Base-by-base conservation (phyloP, 2,888 invertebrate genomes). In the Sipunculus nudus region DNA sequence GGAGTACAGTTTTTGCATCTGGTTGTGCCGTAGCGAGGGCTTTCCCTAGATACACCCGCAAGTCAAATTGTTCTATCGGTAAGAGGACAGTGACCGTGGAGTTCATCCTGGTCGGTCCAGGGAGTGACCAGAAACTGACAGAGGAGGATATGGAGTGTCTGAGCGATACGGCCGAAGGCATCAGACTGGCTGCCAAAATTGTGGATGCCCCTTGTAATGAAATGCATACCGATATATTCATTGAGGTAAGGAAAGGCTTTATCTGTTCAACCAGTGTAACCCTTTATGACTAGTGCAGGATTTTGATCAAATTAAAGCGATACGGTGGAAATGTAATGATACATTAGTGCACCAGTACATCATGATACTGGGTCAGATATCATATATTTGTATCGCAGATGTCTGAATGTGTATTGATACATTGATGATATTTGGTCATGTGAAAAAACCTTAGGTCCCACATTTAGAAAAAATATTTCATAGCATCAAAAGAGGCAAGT, bases 191-290 rank as follows among this genome's bases (percentile, higher is more conserved):
- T 0, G 93, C 93, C 0, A 87, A 88, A 70, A 91, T 94, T 70
- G 92, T 94, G 0, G 95, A 95, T 82, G 90, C 88, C 16, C 94
- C 95, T 0, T 91, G 92, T 79, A 92, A 90, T 76, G 88, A 91
- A 71, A 92, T 94, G 92, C 89, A 91, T 75, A 92, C 93, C 0
- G 89, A 91, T 77, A 86, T 88, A 64, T 92, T 94, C 75, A 85
- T 94, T 35, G 86, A 91, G 84, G 91, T 91, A 75, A 73, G 76
- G 67, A 29, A 31, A 48, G 26, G 41, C 47, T 53, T 32, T 16
- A 2, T 52, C 52, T 55, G 40, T 28, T 50, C 29, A 40, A 35
- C 41, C 32, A 56, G n/a, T 52, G n/a, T n/a, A n/a, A n/a, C n/a
- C n/a, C n/a, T n/a, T n/a, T n/a, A n/a, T n/a, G n/a, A n/a, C n/a